Conservation (phyloP, 1,140 invertebrate genomes). For the Penaeus japonicus region DNA sequence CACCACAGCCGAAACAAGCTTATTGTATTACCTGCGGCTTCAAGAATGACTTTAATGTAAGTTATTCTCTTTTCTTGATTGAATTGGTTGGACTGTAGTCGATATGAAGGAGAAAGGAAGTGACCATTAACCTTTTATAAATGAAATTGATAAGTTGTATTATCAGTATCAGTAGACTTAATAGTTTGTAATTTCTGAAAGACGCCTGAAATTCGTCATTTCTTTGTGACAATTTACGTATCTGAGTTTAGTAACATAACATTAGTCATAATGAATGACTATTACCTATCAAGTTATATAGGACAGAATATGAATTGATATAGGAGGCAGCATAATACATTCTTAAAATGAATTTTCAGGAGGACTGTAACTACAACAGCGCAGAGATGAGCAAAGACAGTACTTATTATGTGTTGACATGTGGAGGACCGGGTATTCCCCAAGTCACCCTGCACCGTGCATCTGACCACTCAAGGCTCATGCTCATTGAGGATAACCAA, state of each 20-base stretch:
- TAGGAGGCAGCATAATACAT: not conserved
- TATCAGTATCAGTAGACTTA: no score
- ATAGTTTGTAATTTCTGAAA: no score
- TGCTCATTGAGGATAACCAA: constrained; percentile 58
- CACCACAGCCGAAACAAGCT: constrained; percentile 39
- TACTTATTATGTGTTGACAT: constrained; percentile 76
- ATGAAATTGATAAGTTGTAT: no score
- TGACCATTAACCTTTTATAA: no score
- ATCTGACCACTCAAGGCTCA: constrained; percentile 41
- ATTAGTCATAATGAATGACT: no score
- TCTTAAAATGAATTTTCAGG: constrained; percentile 23
- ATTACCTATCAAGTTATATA: no score
- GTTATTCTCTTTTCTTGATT: not conserved
- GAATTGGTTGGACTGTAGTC: not conserved
- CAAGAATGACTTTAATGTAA: constrained; percentile 57
- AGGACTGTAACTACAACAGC: constrained; percentile 70
- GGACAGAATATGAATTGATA: no score
- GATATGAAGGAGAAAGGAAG: not conserved
- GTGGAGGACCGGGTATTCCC: constrained; percentile 75
- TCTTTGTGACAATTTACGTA: no score
- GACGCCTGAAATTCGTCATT: no score
- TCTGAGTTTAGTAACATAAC: no score
- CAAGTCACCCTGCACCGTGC: constrained; percentile 62
- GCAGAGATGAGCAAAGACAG: constrained; percentile 75
- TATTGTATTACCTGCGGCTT: constrained; percentile 63